A percentile compares a stretch with the other conserved stretches of the same genome.
These are phyloP conservation scores for Paralvinella palmiformis DNA, from an alignment of 1,140 invertebrate species.

Conservation along the genomic window DNA sequence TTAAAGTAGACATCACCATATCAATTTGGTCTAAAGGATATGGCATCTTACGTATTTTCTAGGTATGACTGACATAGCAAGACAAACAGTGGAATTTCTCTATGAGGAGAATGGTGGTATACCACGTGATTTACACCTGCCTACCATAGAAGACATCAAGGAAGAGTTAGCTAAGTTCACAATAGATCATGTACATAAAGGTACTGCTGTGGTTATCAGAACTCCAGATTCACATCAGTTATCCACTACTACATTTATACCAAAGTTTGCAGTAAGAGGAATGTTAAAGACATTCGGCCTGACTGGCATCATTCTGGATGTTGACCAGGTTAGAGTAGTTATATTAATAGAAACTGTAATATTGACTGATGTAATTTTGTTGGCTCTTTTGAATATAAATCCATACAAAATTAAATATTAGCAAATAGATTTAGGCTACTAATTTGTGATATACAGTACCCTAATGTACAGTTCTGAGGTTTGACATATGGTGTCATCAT, in stretches of 20 bases:
- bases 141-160: constrained; percentile 51
- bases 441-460: no score
- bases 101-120: constrained; percentile 53
- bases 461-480: no score
- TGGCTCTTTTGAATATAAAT: no score
- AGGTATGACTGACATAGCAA: constrained; percentile 52
- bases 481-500: no score
- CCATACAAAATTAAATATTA: no score
- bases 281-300: constrained; percentile 51
- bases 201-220: constrained; percentile 45
- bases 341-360: no score
- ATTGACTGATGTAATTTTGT: no score
- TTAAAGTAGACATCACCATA: not conserved
- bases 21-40: not conserved
- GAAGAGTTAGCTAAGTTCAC: constrained; percentile 49
- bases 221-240: constrained; percentile 26
- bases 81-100: constrained; percentile 52
- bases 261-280: constrained; percentile 45
- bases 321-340: constrained; percentile 40
- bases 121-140: constrained; percentile 49
- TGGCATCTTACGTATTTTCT: not conserved
- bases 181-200: constrained; percentile 46
- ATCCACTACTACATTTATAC: constrained; percentile 31
- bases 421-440: no score
- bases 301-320: constrained; percentile 48